Conservation (phyloP, 2,113 vertebrate species). For the Datnioides undecimradiatus region DNA sequence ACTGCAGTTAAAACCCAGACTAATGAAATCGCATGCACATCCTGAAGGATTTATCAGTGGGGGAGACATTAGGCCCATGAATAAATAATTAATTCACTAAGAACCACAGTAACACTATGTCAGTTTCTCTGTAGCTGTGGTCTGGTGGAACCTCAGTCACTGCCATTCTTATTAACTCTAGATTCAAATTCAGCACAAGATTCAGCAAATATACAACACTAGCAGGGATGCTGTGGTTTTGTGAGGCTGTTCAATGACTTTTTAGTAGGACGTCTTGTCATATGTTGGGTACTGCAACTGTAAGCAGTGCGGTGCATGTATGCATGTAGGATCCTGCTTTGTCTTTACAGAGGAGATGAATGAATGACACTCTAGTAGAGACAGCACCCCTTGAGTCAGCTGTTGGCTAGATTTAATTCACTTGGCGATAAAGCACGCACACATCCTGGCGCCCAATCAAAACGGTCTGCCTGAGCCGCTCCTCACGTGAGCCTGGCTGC, state of each 20-base stretch:
- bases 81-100: constrained; percentile 16
- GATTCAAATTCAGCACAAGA: neutral
- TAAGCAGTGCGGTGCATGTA: neutral
- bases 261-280: neutral
- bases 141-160: neutral
- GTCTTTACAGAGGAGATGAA: constrained; percentile 46
- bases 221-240: neutral
- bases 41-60: neutral
- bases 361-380: constrained; percentile 27
- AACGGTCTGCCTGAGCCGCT: constrained; percentile 66
- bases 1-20: constrained; percentile 5
- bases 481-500: constrained; percentile 71
- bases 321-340: neutral
- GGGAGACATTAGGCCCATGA: constrained; percentile 1
- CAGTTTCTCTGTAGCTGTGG: neutral
- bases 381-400: constrained; percentile 58
- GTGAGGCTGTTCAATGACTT: neutral
- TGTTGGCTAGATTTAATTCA: constrained; percentile 73
- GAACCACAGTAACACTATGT: neutral
- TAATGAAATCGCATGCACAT: constrained; percentile 32
- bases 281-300: neutral
- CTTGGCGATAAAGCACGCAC: constrained; percentile 50
- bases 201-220: neutral
- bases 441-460: constrained; percentile 66
- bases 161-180: neutral